Percentiles rank a stretch among this genome's conserved stretches.
phyloP scores from a whole-genome alignment of 1,140 invertebrate species.

The Micrasema minimum region DNA sequence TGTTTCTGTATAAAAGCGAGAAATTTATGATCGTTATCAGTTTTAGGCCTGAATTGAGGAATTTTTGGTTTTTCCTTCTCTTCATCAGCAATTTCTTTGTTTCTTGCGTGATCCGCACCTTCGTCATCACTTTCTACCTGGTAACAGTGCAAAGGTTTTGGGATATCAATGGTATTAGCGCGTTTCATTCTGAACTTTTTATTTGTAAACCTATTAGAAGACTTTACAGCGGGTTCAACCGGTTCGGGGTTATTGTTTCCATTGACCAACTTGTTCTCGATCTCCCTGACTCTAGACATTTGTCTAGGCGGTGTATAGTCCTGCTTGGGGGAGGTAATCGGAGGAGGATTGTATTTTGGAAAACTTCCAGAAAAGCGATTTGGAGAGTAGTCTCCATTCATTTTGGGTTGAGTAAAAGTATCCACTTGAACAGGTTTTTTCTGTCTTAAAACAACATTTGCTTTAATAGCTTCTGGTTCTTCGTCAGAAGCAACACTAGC shows the following conservation, averaged over 20 bases:
- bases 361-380: constrained; percentile 18
- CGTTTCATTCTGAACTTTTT: constrained; percentile 85
- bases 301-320: constrained; percentile 33
- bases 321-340: constrained; percentile 23
- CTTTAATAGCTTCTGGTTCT: constrained; percentile 27
- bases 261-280: constrained; percentile 56
- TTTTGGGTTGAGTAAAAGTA: constrained; percentile 2
- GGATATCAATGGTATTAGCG: constrained; percentile 89
- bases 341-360: constrained; percentile 6
- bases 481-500: constrained; percentile 35
- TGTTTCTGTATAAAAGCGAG: constrained; percentile 84
- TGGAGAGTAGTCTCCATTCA: constrained; percentile 27
- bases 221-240: constrained; percentile 58
- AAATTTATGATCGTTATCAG: constrained; percentile 86
- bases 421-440: constrained; percentile 34
- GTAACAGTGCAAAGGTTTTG: constrained; percentile 73
- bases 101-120: constrained; percentile 53
- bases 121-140: constrained; percentile 65
- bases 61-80: constrained; percentile 59
- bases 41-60: constrained; percentile 80
- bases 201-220: constrained; percentile 69
- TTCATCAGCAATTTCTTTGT: constrained; percentile 11
- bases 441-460: constrained; percentile 31
- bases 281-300: constrained; percentile 55
- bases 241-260: constrained; percentile 60